phyloP scores from a whole-genome alignment of 2,888 invertebrate genomes.

The Fragum sueziense region DNA sequence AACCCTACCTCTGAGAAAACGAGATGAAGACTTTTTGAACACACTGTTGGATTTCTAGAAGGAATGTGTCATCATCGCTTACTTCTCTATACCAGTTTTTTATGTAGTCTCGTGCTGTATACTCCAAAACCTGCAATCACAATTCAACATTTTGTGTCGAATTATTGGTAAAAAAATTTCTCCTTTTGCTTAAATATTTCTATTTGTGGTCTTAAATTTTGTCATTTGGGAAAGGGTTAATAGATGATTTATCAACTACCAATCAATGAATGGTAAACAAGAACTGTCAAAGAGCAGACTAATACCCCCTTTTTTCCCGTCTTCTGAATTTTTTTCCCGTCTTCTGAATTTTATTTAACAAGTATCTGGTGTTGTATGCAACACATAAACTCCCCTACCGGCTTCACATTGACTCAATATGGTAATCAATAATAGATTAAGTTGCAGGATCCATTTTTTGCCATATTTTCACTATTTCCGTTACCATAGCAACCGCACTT shows the following conservation, averaged over 20 bases:
- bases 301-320: no score
- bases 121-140: slow-evolving; percentile 86
- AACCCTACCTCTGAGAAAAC: slow-evolving; percentile 87
- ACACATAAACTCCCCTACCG: no score
- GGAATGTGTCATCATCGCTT: slow-evolving; percentile 88
- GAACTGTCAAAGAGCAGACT: no score
- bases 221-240: neutral
- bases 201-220: neutral
- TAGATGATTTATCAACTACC: neutral
- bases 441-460: no score
- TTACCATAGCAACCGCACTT: no score
- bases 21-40: slow-evolving; percentile 87
- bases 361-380: no score
- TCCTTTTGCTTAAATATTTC: neutral
- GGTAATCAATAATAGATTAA: no score
- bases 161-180: neutral
- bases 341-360: no score
- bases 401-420: no score
- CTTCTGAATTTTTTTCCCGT: no score
- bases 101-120: slow-evolving; percentile 91
- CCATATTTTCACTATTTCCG: no score
- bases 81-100: slow-evolving; percentile 86
- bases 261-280: neutral
- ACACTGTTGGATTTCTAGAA: slow-evolving; percentile 78
- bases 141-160: no score